phyloP scores from a whole-genome alignment of 2,888 invertebrate species.

The Netelia virgata region DNA sequence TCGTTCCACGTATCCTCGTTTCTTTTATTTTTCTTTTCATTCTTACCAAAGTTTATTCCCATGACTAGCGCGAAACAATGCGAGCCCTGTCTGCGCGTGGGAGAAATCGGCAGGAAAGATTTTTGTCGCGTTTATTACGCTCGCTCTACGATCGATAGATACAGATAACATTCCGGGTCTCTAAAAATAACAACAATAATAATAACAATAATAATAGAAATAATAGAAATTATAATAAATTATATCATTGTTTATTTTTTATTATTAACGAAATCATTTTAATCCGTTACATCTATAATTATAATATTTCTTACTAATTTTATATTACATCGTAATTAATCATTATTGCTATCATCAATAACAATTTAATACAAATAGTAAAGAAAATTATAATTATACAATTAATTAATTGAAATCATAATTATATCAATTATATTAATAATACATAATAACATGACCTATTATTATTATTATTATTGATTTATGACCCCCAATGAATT shows the following conservation, averaged over 20 bases:
- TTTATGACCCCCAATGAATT: neutral
- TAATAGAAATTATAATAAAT: neutral
- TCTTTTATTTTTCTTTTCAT: slow-evolving; percentile 4
- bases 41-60: slow-evolving; percentile 52
- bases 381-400: neutral
- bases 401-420: neutral
- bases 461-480: no score
- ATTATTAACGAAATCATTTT: no score
- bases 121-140: neutral
- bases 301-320: no score
- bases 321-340: no score
- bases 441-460: no score
- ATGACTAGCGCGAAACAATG: slow-evolving; percentile 61
- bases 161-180: neutral
- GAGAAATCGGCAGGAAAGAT: slow-evolving; percentile 42
- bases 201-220: neutral
- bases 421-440: no score
- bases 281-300: no score
- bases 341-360: no score
- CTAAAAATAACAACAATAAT: neutral
- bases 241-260: no score
- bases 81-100: slow-evolving; percentile 51
- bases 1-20: slow-evolving; percentile 21
- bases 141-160: slow-evolving; percentile 3
- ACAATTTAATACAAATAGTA: neutral